Evolutionary conservation across 1,140 invertebrate species (phyloP).

Genomic region (Listronotus bonariensis): DNA sequence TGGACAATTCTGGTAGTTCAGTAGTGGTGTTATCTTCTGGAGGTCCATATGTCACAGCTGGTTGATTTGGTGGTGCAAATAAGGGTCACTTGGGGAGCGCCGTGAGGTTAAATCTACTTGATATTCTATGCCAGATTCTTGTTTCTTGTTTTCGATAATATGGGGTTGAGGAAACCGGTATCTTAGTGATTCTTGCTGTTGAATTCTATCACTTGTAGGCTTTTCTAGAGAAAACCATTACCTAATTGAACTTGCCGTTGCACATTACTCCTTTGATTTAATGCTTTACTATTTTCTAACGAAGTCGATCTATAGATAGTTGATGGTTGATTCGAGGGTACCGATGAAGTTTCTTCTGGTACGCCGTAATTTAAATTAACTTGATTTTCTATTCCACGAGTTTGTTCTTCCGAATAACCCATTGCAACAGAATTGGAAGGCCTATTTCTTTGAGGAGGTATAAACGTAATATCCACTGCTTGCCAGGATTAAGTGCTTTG

Average conservation of each 20-base stretch:
- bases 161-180: background rate
- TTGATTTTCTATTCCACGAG: slow-evolving; percentile 5
- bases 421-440: no score
- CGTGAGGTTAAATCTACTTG: slow-evolving; percentile 3
- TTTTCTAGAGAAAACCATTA: no score
- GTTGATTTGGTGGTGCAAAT: slow-evolving; percentile 10
- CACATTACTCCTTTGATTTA: no score
- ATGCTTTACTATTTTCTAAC: background rate
- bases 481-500: no score
- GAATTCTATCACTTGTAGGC: no score
- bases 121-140: slow-evolving; percentile 1
- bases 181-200: no score
- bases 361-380: background rate
- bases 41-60: slow-evolving; percentile 33
- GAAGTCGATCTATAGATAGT: background rate
- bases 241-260: no score
- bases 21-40: slow-evolving; percentile 29
- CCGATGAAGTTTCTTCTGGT: background rate
- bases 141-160: background rate
- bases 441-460: no score
- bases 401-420: background rate
- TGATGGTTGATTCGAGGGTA: background rate
- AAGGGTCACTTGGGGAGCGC: background rate
- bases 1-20: slow-evolving; percentile 2
- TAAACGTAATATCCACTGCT: no score